These are phyloP conservation scores for Nyctibius grandis DNA, from an alignment of 2,797 vertebrate species.

Conservation along the genomic window DNA sequence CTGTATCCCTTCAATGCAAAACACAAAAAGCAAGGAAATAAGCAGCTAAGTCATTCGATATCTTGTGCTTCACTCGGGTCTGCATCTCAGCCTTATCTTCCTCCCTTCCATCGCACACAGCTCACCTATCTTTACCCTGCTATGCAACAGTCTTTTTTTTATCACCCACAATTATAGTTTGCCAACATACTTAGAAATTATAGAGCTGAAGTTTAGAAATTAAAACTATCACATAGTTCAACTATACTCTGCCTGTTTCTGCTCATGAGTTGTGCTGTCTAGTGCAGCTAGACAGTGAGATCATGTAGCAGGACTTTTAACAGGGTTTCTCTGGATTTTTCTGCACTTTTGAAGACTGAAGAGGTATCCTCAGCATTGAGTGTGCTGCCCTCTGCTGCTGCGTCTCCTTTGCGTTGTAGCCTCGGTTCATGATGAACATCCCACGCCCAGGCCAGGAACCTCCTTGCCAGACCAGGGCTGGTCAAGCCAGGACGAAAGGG, in stretches of 20 bases:
- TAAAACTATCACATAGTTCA: neutral
- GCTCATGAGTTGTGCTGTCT: neutral
- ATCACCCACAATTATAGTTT: neutral
- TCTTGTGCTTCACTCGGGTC: neutral
- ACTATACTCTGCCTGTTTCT: neutral
- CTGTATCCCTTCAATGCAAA: neutral
- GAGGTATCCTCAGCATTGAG: conserved; percentile 12
- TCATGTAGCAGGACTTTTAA: neutral
- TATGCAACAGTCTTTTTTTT: neutral
- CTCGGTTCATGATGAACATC: neutral
- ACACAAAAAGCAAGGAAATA: neutral
- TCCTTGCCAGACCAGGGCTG: neutral
- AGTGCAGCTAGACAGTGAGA: neutral
- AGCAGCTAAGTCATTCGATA: neutral
- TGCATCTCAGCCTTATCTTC: neutral
- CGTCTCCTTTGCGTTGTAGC: neutral
- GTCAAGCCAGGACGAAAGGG: neutral
- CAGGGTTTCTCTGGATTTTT: neutral
- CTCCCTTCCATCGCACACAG: neutral
- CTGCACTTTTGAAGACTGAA: neutral
- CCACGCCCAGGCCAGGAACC: fast-evolving
- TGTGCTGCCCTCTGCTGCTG: conserved; percentile 64
- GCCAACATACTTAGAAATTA: neutral
- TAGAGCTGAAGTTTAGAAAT: neutral
- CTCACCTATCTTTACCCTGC: neutral